Conservation (phyloP, 2,888 invertebrate genomes). For the Hanleya hanleyi region DNA sequence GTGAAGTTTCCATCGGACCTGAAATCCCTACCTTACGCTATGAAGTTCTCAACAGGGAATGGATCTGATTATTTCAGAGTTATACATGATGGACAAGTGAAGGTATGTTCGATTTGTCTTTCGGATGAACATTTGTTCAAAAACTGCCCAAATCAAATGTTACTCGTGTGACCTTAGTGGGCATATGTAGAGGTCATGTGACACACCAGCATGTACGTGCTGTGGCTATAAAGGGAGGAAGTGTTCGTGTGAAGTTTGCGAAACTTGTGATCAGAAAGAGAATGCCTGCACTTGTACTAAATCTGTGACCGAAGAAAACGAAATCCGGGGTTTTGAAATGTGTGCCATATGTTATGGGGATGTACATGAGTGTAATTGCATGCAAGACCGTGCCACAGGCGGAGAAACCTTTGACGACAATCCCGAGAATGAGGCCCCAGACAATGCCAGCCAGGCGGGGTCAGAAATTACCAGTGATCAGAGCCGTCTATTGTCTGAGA, state of each 20-base stretch:
- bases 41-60: neutral
- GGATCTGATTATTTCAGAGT: neutral
- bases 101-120: neutral
- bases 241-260: neutral
- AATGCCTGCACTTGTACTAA: too few relatives aligned
- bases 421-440: too few relatives aligned
- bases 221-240: neutral
- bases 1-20: neutral
- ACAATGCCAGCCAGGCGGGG: too few relatives aligned
- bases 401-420: too few relatives aligned
- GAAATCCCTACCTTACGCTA: neutral
- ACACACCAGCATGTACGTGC: neutral
- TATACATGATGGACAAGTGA: neutral
- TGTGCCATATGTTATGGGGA: too few relatives aligned
- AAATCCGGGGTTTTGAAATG: too few relatives aligned
- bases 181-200: neutral
- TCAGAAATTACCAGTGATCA: too few relatives aligned
- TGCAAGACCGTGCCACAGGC: too few relatives aligned
- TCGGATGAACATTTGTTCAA: neutral
- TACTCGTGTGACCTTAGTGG: neutral
- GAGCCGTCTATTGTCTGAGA: too few relatives aligned
- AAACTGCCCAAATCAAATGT: neutral
- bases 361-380: too few relatives aligned
- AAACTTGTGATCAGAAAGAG: neutral
- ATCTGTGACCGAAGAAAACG: too few relatives aligned